Base-by-base conservation (phyloP, 2,888 invertebrate genomes). In the Agrotis exclamationis region DNA sequence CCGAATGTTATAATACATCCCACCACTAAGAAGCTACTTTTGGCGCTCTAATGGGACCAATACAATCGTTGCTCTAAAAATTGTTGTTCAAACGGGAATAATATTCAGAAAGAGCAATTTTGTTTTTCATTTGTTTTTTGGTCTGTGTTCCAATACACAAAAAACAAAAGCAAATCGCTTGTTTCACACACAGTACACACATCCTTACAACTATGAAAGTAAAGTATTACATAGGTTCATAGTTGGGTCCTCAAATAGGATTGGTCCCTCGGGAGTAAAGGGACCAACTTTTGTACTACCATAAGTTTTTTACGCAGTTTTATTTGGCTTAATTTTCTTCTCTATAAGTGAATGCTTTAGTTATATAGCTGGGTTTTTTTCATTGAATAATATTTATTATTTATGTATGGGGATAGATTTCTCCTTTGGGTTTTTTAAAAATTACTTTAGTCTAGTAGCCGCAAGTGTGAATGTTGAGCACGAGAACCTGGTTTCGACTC, bases 211-310 rank as follows among this genome's bases (percentile, higher is more conserved):
- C 63, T 56, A 59, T 66, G 67, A 50, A 62, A 22, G n/a, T 14
- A 64, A 58, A 58, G 57, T 80, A 70, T 62, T 20, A 58, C 50
- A 71, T 64, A 50, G 56, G 67, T 45, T 53, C 66, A 62, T 63
- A 72, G 75, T 74, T 84, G 78, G 79, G 81, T 79, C 57, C 71
- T 79, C 60, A 70, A 57, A 80, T 80, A 16, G 45, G 48, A 76
- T 86, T 75, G 80, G 70, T 76, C 84, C 82, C 78, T 76, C 1
- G 63, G 68, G 85, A 74, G 65, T 58, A 13, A 66, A 68, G 69
- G 70, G 76, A 67, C 63, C 53, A 84, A 86, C 69, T 82, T 86
- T 84, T 78, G 80, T 72, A 66, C 58, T 69, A 62, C 65, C 58
- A 68, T 70, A 76, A 74, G 59, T 80, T 65, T 71, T 79, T 71